Conservation (phyloP, 2,113 vertebrate species). For the Circaetus cinerascens region DNA sequence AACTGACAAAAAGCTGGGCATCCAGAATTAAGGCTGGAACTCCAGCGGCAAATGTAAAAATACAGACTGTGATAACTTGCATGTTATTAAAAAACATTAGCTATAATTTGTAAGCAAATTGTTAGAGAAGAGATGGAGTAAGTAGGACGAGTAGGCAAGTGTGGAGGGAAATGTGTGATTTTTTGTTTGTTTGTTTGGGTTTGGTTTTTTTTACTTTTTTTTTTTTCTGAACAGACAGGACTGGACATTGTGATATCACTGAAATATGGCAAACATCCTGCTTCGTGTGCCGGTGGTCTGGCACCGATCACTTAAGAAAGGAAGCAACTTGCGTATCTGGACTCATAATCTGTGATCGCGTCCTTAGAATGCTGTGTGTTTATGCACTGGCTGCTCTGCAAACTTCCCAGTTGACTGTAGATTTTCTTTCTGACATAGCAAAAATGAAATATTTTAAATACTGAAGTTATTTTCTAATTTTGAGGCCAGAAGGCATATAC, state of each 20-base stretch:
- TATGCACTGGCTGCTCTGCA: background rate
- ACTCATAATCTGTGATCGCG: rapidly evolving
- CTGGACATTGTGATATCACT: background rate
- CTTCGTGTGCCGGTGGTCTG: background rate
- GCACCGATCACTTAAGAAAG: background rate
- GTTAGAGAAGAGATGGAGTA: background rate
- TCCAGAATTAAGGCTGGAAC: background rate
- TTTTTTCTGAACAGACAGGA: background rate
- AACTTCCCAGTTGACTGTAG: rapidly evolving
- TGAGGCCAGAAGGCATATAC: background rate
- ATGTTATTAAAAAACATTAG: background rate
- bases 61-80: background rate
- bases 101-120: background rate
- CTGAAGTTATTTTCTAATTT: background rate
- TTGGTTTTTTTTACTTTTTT: background rate
- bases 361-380: background rate
- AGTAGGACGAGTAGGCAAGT: background rate
- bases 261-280: background rate
- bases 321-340: background rate
- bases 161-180: background rate
- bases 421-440: background rate
- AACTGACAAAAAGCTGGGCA: slow-evolving; percentile 18
- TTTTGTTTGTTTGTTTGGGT: background rate
- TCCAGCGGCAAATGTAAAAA: background rate
- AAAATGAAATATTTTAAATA: background rate